phyloP scores from a whole-genome alignment of 2,797 vertebrate species.

The Gymnodraco acuticeps region DNA sequence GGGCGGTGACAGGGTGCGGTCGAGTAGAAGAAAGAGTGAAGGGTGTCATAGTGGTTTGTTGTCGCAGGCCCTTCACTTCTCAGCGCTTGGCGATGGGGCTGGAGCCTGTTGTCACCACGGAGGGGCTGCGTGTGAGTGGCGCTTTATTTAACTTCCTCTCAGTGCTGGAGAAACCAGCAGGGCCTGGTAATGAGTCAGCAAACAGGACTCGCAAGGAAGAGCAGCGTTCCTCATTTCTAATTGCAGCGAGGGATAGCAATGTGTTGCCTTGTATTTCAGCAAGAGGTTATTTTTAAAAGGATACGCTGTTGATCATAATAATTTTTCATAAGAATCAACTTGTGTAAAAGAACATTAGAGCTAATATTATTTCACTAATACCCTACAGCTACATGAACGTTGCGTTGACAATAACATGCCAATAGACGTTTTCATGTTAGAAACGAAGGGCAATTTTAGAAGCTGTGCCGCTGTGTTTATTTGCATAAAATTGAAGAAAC shows the following conservation, averaged over 20 bases:
- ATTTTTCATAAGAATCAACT: constrained; percentile 14
- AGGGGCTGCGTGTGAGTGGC: constrained; percentile 80
- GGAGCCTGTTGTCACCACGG: constrained; percentile 75
- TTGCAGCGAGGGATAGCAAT: constrained; percentile 69
- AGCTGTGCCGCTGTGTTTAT: constrained; percentile 71
- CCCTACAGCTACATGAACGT: constrained; percentile 40
- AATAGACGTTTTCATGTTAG: constrained; percentile 36
- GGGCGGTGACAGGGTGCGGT: constrained; percentile 67
- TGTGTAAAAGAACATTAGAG: constrained; percentile 7
- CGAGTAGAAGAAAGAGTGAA: constrained; percentile 73
- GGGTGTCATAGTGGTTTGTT: constrained; percentile 80
- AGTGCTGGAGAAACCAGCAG: constrained; percentile 84
- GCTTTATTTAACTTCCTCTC: constrained; percentile 88
- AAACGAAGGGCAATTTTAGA: constrained; percentile 65
- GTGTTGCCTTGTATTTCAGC: constrained; percentile 42
- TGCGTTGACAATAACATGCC: constrained; percentile 36
- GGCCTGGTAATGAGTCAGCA: constrained; percentile 86
- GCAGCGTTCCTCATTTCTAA: constrained; percentile 72
- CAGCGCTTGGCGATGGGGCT: constrained; percentile 76
- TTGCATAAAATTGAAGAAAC: constrained; percentile 80
- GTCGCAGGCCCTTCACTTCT: constrained; percentile 82
- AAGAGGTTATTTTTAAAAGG: constrained; percentile 5
- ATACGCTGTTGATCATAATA: neutral
- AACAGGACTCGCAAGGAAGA: constrained; percentile 80
- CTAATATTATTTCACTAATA: constrained; percentile 26